A percentile compares a stretch with the other conserved stretches of the same genome.
These are phyloP conservation scores for Ceratosolen fusciceps DNA, from an alignment of 1,140 invertebrate genomes.

Conservation along the genomic window DNA sequence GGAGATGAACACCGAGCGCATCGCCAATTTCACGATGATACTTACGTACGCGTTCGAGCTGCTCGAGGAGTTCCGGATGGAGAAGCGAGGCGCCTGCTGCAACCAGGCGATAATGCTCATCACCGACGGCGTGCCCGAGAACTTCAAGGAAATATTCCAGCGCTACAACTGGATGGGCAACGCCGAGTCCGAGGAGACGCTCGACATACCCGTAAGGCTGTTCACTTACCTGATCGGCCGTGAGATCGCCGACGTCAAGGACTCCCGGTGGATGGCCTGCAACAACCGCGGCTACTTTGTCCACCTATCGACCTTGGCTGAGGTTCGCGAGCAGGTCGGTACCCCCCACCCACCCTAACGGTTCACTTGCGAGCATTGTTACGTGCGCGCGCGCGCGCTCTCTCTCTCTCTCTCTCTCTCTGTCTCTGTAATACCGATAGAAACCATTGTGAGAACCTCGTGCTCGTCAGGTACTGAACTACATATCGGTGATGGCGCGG, in stretches of 20 bases:
- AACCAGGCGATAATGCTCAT: constrained; percentile 99
- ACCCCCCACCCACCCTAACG: too few relatives aligned
- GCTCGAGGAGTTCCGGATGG: constrained; percentile 76
- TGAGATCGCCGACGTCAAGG: constrained; percentile 84
- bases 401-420: too few relatives aligned
- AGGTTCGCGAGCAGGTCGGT: constrained; percentile 88
- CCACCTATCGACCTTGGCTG: constrained; percentile 91
- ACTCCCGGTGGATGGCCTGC: constrained; percentile 98
- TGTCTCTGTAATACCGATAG: too few relatives aligned
- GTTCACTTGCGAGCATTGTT: too few relatives aligned
- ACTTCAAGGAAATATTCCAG: constrained; percentile 92
- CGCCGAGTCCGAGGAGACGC: constrained; percentile 82
- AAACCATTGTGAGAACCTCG: too few relatives aligned
- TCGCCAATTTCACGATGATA: constrained; percentile 95
- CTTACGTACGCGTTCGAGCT: constrained; percentile 92
- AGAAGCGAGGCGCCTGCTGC: constrained; percentile 76
- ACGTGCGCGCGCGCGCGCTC: too few relatives aligned
- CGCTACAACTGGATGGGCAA: constrained; percentile 86
- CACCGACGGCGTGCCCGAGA: constrained; percentile 96
- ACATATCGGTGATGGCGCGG: constrained; percentile 91
- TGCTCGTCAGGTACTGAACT: constrained; percentile 83
- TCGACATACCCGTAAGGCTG: constrained; percentile 86
- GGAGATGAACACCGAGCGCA: constrained; percentile 85
- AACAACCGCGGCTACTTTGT: constrained; percentile 94
- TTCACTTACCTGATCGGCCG: constrained; percentile 98